phyloP scores from a whole-genome alignment of 2,113 vertebrate genomes.

The Hepsetus odoe region DNA sequence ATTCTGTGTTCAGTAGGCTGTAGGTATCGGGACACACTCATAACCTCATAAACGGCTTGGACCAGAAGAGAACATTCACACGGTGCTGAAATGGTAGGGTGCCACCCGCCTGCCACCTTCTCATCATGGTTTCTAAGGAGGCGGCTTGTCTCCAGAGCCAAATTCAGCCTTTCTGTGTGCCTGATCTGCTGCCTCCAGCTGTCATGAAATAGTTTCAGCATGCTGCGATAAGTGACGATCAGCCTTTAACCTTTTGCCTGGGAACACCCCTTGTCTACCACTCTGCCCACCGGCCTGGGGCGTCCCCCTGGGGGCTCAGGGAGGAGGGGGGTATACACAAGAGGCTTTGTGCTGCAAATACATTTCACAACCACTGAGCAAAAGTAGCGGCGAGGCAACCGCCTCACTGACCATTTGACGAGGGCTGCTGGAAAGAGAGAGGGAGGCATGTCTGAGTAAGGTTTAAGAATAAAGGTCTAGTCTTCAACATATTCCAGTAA shows the following conservation, averaged over 20 bases:
- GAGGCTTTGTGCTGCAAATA: constrained; percentile 62
- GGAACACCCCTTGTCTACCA: constrained; percentile 38
- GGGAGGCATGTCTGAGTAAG: neutral
- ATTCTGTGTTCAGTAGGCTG: neutral
- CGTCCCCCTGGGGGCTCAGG: neutral
- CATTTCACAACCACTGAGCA: constrained; percentile 67
- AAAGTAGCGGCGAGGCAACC: constrained; percentile 61
- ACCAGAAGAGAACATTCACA: neutral
- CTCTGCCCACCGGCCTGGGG: neutral
- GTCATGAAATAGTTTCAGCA: constrained; percentile 76
- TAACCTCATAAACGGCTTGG: neutral
- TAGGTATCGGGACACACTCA: too few relatives aligned
- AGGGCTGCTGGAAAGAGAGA: neutral
- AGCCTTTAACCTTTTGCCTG: constrained; percentile 48
- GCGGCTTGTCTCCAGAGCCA: constrained; percentile 50
- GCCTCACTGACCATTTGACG: constrained; percentile 26
- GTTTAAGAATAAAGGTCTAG: neutral
- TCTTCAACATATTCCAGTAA: too few relatives aligned
- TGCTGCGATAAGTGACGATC: constrained; percentile 69
- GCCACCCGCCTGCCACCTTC: constrained; percentile 2
- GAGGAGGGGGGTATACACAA: constrained; percentile 53
- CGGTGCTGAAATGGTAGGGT: neutral
- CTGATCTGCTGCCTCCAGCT: constrained; percentile 66
- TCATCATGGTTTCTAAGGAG: neutral
- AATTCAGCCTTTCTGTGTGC: constrained; percentile 34